Evolutionary conservation across 1,140 invertebrate species (phyloP).

Genomic region (Ips nitidus): DNA sequence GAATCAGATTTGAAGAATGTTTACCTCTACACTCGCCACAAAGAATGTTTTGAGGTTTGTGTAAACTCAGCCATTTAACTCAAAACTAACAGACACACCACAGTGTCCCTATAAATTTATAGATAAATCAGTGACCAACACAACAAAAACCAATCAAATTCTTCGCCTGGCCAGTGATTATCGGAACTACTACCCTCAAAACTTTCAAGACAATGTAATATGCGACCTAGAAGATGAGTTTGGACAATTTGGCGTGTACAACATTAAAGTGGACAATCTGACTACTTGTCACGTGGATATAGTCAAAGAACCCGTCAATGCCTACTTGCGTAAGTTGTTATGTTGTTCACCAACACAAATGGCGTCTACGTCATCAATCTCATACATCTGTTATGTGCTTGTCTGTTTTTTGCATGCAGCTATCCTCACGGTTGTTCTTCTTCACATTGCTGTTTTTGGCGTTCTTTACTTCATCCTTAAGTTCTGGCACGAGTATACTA

Average conservation of each 20-base stretch:
- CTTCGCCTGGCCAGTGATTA: conserved; percentile 29
- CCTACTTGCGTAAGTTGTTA: conserved; percentile 65
- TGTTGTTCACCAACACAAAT: not conserved
- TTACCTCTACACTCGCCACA: conserved; percentile 38
- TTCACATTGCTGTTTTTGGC: conserved; percentile 40
- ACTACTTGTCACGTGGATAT: conserved; percentile 58
- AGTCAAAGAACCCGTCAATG: conserved; percentile 66
- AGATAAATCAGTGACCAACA: conserved; percentile 22
- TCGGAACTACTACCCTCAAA: conserved; percentile 34
- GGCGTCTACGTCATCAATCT: not conserved
- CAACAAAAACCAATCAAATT: conserved; percentile 22
- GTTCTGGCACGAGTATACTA: conserved; percentile 17
- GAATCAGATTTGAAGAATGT: conserved; percentile 19
- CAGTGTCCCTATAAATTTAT: conserved; percentile 41
- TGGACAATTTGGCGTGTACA: conserved; percentile 75
- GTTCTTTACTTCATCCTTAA: conserved; percentile 10
- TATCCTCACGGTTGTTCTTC: conserved; percentile 49
- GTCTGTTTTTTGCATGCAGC: conserved; percentile 41
- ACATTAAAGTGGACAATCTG: conserved; percentile 58
- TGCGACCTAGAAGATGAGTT: conserved; percentile 63
- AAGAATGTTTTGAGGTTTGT: conserved; percentile 42
- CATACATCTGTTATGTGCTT: not conserved
- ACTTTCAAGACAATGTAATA: conserved; percentile 44
- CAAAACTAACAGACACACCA: not conserved
- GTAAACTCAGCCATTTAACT: not conserved